A percentile compares a stretch with the other conserved stretches of the same genome.
phyloP scores from a whole-genome alignment of 2,113 vertebrate species.

The Dromiciops gliroides region DNA sequence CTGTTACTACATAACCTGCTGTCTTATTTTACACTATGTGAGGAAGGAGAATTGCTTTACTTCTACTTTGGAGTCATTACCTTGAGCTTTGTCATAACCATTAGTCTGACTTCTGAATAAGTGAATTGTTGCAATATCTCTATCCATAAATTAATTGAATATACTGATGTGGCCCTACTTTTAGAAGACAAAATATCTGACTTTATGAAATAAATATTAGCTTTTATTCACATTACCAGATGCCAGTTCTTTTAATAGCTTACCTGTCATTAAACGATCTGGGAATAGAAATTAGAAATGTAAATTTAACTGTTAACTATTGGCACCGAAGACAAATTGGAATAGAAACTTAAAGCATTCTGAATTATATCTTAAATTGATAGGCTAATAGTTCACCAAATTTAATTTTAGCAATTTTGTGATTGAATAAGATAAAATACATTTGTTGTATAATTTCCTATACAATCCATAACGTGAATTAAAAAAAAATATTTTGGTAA shows the following conservation, averaged over 20 bases:
- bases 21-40: background rate
- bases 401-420: conserved; percentile 40
- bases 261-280: conserved; percentile 40
- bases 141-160: background rate
- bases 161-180: background rate
- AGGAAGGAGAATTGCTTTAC: background rate
- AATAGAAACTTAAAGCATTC: conserved; percentile 37
- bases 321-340: conserved; percentile 10
- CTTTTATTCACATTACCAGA: background rate
- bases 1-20: background rate
- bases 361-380: conserved; percentile 44
- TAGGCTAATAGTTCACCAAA: conserved; percentile 29
- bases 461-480: conserved; percentile 34
- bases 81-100: background rate
- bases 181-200: conserved; percentile 35
- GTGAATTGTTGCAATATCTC: background rate
- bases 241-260: conserved; percentile 35
- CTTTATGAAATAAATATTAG: background rate
- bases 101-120: conserved; percentile 19
- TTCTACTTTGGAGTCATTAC: background rate
- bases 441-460: conserved; percentile 31
- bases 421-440: conserved; percentile 42
- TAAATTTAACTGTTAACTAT: conserved; percentile 37
- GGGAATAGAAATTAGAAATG: background rate
- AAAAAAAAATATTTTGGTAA: conserved; percentile 6